Evolutionary conservation across 2,797 vertebrate species (phyloP).

Genomic region (Neomorphus geoffroyi): DNA sequence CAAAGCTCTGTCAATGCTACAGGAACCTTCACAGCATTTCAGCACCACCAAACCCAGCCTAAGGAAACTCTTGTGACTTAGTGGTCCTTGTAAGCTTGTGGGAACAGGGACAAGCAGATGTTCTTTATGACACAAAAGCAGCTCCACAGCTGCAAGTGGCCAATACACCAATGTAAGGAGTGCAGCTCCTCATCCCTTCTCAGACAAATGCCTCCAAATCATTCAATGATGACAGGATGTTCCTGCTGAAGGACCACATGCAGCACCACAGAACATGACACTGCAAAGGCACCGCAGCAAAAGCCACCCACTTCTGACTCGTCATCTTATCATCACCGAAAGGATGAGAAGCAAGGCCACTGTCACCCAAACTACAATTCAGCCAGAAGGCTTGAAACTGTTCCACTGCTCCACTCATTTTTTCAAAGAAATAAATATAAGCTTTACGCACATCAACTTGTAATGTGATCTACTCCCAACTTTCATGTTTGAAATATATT

Average conservation of each 20-base stretch:
- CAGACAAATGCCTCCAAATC: slow-evolving; percentile 98
- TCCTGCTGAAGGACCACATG: slow-evolving; percentile 11
- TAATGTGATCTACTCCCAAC: accelerated
- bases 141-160: not conserved
- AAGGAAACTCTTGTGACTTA: not conserved
- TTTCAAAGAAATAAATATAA: not conserved
- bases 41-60: not conserved
- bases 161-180: accelerated
- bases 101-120: not conserved
- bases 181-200: slow-evolving; percentile 79
- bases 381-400: not conserved
- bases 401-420: too few relatives aligned
- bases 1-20: not conserved
- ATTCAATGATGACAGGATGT: slow-evolving; percentile 71
- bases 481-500: not conserved
- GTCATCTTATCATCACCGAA: slow-evolving; percentile 86
- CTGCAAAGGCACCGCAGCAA: not conserved
- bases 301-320: slow-evolving; percentile 76
- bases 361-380: not conserved
- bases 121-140: not conserved
- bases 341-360: slow-evolving; percentile 38
- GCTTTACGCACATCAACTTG: accelerated
- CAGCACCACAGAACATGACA: slow-evolving; percentile 70
- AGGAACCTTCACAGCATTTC: not conserved
- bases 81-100: accelerated